A percentile compares a stretch with the other conserved stretches of the same genome.
Evolutionary conservation across 1,140 invertebrate species (phyloP).

Genomic region (Drosophila busckii): DNA sequence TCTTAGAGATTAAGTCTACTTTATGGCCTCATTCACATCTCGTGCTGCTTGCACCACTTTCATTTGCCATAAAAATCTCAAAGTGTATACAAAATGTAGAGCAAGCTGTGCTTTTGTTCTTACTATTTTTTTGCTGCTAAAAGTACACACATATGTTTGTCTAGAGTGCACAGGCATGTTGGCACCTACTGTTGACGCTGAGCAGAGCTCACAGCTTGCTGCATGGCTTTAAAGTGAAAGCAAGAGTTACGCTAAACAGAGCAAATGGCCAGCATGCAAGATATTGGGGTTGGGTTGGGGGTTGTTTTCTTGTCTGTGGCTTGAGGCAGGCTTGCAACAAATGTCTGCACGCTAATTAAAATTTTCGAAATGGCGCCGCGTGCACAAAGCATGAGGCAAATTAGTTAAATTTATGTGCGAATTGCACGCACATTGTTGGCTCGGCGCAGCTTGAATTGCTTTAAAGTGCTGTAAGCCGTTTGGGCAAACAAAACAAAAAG

Average conservation of each 20-base stretch:
- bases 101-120: too few species aligned
- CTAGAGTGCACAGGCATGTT: conserved; percentile 17
- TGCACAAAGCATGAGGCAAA: conserved; percentile 18
- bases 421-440: conserved; percentile 41
- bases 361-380: conserved; percentile 7
- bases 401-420: conserved; percentile 43
- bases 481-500: conserved; percentile 3
- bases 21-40: too few species aligned
- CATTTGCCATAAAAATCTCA: too few species aligned
- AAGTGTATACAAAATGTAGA: conserved; percentile 7
- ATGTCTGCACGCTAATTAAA: conserved; percentile 29
- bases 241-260: conserved; percentile 27
- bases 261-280: conserved; percentile 20
- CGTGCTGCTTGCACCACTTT: too few species aligned
- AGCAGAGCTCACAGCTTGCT: conserved; percentile 23
- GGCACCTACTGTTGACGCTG: conserved; percentile 41
- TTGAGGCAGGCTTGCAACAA: conserved; percentile 1
- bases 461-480: conserved; percentile 6
- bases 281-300: conserved; percentile 14
- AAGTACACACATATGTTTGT: neutral
- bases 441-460: conserved; percentile 16
- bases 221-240: conserved; percentile 42
- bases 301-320: neutral
- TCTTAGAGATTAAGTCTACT: too few species aligned
- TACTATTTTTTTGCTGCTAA: neutral